Percentiles rank a stretch among this genome's conserved stretches.
Evolutionary conservation across 2,113 vertebrate species (phyloP).

Genomic region (Vombatus ursinus): DNA sequence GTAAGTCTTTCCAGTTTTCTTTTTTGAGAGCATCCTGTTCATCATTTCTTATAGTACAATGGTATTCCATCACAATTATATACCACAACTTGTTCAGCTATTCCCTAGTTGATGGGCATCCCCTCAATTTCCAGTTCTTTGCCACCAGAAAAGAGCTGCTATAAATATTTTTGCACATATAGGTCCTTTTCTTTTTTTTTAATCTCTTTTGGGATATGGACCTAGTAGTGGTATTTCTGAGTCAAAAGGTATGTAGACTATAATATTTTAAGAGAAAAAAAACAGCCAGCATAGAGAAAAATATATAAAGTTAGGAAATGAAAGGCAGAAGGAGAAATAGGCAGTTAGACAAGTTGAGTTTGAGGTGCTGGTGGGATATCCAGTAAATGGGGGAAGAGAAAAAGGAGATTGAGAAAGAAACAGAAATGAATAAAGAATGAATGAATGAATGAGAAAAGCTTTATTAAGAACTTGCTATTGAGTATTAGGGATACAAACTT

Average conservation of each 20-base stretch:
- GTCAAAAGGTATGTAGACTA: too few species aligned
- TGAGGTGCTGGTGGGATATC: background rate
- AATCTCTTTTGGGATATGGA: background rate
- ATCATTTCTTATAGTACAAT: background rate
- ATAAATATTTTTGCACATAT: background rate
- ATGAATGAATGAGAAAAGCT: background rate
- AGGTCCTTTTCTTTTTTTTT: background rate
- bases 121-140: background rate
- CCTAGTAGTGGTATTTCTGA: too few species aligned
- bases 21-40: too few species aligned
- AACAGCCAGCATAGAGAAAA: background rate
- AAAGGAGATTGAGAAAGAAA: background rate
- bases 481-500: background rate
- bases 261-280: background rate
- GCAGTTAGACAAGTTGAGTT: background rate
- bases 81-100: background rate
- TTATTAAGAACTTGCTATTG: background rate
- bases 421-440: background rate
- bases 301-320: background rate
- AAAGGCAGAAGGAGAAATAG: background rate
- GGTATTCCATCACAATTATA: background rate
- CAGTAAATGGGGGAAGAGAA: background rate
- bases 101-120: too few species aligned
- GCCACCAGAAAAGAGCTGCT: background rate
- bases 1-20: too few species aligned